Percentiles rank a stretch among this genome's conserved stretches.
Conservation (phyloP, 1,140 invertebrate species). For the Grapholita molesta region DNA sequence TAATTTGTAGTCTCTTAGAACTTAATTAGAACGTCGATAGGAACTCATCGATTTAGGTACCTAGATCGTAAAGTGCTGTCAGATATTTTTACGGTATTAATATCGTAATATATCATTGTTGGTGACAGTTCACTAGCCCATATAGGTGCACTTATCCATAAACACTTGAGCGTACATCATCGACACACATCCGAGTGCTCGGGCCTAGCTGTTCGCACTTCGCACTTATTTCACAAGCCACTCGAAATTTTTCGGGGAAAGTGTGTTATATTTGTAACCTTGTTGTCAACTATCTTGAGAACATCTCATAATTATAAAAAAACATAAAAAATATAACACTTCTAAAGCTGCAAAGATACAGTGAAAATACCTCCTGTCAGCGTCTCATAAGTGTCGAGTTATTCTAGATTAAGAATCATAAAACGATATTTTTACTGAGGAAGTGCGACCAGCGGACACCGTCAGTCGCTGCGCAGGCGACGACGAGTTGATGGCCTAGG, state of each 20-base stretch:
- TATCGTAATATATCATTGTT: too few relatives aligned
- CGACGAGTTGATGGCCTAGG: conserved; percentile 51
- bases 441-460: conserved; percentile 33
- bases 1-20: too few relatives aligned
- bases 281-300: neutral
- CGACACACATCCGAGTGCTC: neutral
- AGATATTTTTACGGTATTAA: too few relatives aligned
- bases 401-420: conserved; percentile 45
- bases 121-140: too few relatives aligned
- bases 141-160: neutral
- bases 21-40: too few relatives aligned
- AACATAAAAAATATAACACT: neutral
- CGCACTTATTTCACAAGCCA: neutral
- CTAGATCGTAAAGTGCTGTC: too few relatives aligned
- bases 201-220: conserved; percentile 15
- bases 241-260: neutral
- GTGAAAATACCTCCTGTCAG: neutral
- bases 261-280: neutral
- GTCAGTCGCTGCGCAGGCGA: conserved; percentile 33
- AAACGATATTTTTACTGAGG: conserved; percentile 54
- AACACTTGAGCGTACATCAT: neutral
- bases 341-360: neutral
- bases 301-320: neutral
- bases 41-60: too few relatives aligned
- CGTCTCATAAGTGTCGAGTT: neutral